phyloP scores from a whole-genome alignment of 2,113 vertebrate genomes.

The Salvelinus fontinalis region DNA sequence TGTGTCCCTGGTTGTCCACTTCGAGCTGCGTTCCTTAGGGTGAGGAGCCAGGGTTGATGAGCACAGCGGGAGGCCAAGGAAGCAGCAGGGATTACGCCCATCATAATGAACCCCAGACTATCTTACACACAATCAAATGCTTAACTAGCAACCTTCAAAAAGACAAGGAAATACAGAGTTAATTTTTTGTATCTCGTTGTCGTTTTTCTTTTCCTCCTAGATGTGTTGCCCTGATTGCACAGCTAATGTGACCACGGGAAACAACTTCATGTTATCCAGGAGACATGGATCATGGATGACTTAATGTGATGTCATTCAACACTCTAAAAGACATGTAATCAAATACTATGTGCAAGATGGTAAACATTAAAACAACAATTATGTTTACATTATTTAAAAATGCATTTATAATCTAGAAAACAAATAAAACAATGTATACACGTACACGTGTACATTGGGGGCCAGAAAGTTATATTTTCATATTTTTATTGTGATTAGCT shows the following conservation, averaged over 20 bases:
- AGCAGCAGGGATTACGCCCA: slow-evolving; percentile 47
- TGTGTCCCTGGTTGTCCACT: slow-evolving; percentile 43
- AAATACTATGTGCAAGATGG: neutral
- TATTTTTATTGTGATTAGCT: too few species aligned
- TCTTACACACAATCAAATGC: slow-evolving; percentile 16
- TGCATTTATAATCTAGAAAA: too few species aligned
- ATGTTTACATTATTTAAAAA: too few species aligned
- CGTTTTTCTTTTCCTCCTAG: neutral
- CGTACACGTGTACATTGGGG: too few species aligned
- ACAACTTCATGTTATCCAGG: neutral
- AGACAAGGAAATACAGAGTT: neutral
- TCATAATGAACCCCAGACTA: slow-evolving; percentile 30
- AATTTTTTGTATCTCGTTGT: too few species aligned
- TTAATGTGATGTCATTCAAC: neutral
- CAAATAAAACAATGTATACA: too few species aligned
- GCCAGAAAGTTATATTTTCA: too few species aligned
- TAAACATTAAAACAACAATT: too few species aligned
- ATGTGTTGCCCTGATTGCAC: neutral
- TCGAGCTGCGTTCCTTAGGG: slow-evolving; percentile 49
- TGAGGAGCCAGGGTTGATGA: slow-evolving; percentile 45
- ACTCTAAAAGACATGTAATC: neutral
- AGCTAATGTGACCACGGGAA: neutral
- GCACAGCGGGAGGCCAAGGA: slow-evolving; percentile 31
- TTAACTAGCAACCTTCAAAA: slow-evolving; percentile 10
- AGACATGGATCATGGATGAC: neutral